Percentiles rank a stretch among this genome's conserved stretches.
Evolutionary conservation across 2,888 invertebrate genomes (phyloP).

Genomic region (Drosophila aldrichi): DNA sequence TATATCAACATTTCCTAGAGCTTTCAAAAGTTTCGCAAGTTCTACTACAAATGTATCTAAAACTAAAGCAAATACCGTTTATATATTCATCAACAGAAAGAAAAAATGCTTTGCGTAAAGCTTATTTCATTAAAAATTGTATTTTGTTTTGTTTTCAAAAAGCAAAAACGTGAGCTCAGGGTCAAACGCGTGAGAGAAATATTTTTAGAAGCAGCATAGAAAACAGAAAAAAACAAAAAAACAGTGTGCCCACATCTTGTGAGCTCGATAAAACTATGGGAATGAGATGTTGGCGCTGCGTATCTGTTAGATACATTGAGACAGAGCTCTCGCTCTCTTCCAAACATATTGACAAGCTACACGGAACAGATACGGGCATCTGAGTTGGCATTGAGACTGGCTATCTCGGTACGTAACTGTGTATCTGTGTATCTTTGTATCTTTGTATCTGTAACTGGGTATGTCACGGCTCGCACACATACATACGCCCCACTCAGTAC

Average conservation of each 20-base stretch:
- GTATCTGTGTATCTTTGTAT: slow-evolving; percentile 16
- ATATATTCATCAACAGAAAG: neutral
- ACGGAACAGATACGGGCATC: slow-evolving; percentile 78
- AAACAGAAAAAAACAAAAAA: too few species aligned
- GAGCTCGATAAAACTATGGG: slow-evolving; percentile 7
- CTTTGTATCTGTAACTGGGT: slow-evolving; percentile 29
- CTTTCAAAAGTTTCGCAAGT: neutral
- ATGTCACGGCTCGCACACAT: slow-evolving; percentile 39
- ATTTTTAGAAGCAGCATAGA: slow-evolving; percentile 10
- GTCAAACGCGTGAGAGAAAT: slow-evolving; percentile 32
- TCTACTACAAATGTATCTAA: neutral
- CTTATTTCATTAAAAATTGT: slow-evolving; percentile 8
- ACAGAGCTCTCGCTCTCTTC: slow-evolving; percentile 25
- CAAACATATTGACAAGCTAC: slow-evolving; percentile 74
- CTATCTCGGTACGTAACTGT: slow-evolving; percentile 25
- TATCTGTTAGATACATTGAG: slow-evolving; percentile 60
- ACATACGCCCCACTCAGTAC: slow-evolving; percentile 40
- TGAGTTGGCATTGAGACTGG: slow-evolving; percentile 74
- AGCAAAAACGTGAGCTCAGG: slow-evolving; percentile 23
- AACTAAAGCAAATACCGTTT: neutral
- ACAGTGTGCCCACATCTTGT: slow-evolving; percentile 13
- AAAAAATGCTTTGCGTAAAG: slow-evolving; percentile 3
- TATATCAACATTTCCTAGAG: neutral
- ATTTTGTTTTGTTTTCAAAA: slow-evolving; percentile 9
- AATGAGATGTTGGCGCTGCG: slow-evolving; percentile 37